Evolutionary conservation across 2,888 invertebrate genomes (phyloP), one percentile per base, ranked within the genome.

Genomic region (Polymixis lichenea): DNA sequence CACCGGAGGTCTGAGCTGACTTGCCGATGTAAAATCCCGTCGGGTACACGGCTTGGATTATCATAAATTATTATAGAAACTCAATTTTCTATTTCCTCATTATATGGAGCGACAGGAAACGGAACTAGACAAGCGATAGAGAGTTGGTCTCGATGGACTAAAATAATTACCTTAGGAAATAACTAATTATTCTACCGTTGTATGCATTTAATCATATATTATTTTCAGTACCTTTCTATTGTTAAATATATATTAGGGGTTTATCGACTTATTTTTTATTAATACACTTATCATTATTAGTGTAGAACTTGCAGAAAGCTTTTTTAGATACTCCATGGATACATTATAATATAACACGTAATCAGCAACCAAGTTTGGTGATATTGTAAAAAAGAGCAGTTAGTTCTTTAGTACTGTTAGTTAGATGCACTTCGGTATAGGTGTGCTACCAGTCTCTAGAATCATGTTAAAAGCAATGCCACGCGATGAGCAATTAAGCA

Each of bases 401-500:
- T n/a, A n/a, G n/a, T n/a, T n/a, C n/a, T n/a, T n/a, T n/a, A n/a
- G n/a, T n/a, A n/a, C n/a, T n/a, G n/a, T n/a, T n/a, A n/a, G n/a
- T n/a, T n/a, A n/a, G n/a, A n/a, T n/a, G n/a, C n/a, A n/a, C n/a
- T n/a, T n/a, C n/a, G 65, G 70, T 51, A 60, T 28, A 76, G 60
- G 58, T 66, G 65, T 60, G 38, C 28, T 22, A 55, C 25, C 38
- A 53, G 73, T 78, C 66, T 58, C 67, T 61, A 68, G 62, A 75
- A 70, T 58, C 13, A 73, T 70, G n/a, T 68, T 72, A 58, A 70
- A 77, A 73, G 68, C 64, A 55, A 82, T 56, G 82, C 32, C 32
- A 51, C 43, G 53, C 56, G 83, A 77, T 67, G 75, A 67, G 75
- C 75, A 74, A 85, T 83, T 78, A 77, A 75, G 71, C 69, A 68